Base-by-base conservation (phyloP, 2,888 invertebrate genomes). In the Ramazzottius varieornatus region DNA sequence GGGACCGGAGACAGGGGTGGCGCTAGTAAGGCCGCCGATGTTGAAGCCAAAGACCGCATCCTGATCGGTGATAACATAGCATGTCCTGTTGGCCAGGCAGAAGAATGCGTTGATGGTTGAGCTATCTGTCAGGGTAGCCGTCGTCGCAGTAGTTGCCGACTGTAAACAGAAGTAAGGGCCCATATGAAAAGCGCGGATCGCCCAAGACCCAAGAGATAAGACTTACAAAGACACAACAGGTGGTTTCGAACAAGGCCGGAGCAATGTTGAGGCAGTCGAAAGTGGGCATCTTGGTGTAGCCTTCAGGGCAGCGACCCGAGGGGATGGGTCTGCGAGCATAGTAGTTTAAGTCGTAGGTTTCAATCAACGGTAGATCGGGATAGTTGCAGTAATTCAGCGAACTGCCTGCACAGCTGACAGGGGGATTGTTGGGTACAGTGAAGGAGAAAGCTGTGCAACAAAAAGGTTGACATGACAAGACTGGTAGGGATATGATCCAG, bases 261-360 rank as follows among this genome's bases (percentile, higher is more conserved):
- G 54, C 54, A 54, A 54, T 54, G 54, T 54, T 54, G n/a, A 54
- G 29, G 29, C 54, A 54, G 54, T 54, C 54, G 54, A 54, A 54
- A 24, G 54, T 54, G 54, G 54, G 54, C 54, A 29, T 24, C 29
- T 54, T 54, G 29, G 54, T 54, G 54, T 54, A 54, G 54, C 54
- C 54, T 4, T 54, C 54, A 29, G 54, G 54, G 29, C 54, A 54
- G 54, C 54, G 54, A 54, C 54, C 54, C 13, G 54, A 54, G 54
- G 54, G 54, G 24, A 54, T 54, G 54, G 54, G 54, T 16, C 54
- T 8, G 13, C 54, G 54, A 24, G 54, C 8, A 24, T 24, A 54
- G 54, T 54, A 54, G 54, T 54, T 54, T 8, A 54, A 24, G 54
- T 54, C 54, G 54, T 54, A 54, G 16, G 54, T 54, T 29, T 54